Evolutionary conservation across 2,797 vertebrate species (phyloP).

Genomic region (Sorex maritimensis): DNA sequence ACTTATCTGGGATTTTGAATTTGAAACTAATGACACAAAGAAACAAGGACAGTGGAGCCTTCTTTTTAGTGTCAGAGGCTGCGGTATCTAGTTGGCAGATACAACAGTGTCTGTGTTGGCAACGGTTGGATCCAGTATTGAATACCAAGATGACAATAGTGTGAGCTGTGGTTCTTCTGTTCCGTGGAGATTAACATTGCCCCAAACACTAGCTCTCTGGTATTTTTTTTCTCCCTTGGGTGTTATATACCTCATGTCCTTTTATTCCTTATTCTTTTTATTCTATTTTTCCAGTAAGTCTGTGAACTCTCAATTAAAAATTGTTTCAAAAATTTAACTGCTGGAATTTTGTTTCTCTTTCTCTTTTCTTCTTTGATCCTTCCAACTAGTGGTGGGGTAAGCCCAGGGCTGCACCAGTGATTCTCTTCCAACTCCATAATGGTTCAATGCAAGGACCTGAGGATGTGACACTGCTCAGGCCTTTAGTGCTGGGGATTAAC

Average conservation of each 20-base stretch:
- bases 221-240: neutral
- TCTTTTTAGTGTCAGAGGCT: slow-evolving; percentile 73
- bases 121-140: slow-evolving; percentile 35
- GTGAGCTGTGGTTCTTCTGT: neutral
- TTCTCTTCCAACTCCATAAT: too few relatives aligned
- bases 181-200: neutral
- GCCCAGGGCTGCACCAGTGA: too few relatives aligned
- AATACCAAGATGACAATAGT: slow-evolving; percentile 7
- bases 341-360: neutral
- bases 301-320: neutral
- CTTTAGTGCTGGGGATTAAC: too few relatives aligned
- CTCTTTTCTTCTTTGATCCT: too few relatives aligned
- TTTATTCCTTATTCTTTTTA: slow-evolving; percentile 19
- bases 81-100: slow-evolving; percentile 73
- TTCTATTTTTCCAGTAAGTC: neutral
- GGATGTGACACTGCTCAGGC: too few relatives aligned
- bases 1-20: slow-evolving; percentile 78
- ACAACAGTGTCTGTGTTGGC: slow-evolving; percentile 60
- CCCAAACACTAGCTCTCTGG: neutral
- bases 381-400: too few relatives aligned
- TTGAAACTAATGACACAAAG: slow-evolving; percentile 83
- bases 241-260: neutral
- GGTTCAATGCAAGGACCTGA: too few relatives aligned
- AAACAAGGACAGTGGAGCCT: slow-evolving; percentile 75
- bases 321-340: slow-evolving; percentile 2